Evolutionary conservation across 2,113 vertebrate genomes (phyloP).

Genomic region (Chaetura pelagica): DNA sequence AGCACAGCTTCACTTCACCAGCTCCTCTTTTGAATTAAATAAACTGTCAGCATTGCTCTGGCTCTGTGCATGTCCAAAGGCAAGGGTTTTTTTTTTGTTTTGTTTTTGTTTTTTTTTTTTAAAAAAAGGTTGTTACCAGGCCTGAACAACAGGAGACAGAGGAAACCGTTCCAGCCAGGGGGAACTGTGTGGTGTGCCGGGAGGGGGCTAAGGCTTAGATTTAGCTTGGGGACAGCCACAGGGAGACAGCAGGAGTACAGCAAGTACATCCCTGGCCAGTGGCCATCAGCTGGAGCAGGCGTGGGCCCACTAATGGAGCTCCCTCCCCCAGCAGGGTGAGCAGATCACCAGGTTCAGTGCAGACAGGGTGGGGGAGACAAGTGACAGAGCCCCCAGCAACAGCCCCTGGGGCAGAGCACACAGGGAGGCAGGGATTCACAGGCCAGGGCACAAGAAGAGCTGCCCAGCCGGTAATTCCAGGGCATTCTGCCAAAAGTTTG

Average conservation of each 20-base stretch:
- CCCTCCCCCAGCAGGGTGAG: accelerated
- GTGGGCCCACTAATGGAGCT: neutral
- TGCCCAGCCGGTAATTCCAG: neutral
- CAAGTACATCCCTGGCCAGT: neutral
- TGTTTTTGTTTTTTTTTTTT: too few species aligned
- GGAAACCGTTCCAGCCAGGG: neutral
- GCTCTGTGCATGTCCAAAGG: neutral
- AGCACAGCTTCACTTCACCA: neutral
- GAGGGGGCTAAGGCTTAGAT: neutral
- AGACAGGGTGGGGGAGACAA: neutral
- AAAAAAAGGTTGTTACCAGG: neutral
- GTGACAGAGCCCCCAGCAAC: neutral
- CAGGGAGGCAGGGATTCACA: neutral
- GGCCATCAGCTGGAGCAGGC: neutral
- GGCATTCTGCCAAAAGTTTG: conserved; percentile 40
- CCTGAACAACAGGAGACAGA: neutral
- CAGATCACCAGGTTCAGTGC: neutral
- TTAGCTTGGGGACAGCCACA: neutral
- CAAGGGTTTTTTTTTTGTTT: too few species aligned
- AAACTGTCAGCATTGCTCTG: neutral
- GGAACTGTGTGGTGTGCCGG: neutral
- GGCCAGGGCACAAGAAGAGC: neutral
- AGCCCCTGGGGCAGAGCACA: neutral
- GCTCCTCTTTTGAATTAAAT: neutral
- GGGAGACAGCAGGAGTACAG: neutral